Percentiles rank a stretch among this genome's conserved stretches.
Evolutionary conservation across 2,797 vertebrate species (phyloP).

Genomic region (Caiman crocodilus): DNA sequence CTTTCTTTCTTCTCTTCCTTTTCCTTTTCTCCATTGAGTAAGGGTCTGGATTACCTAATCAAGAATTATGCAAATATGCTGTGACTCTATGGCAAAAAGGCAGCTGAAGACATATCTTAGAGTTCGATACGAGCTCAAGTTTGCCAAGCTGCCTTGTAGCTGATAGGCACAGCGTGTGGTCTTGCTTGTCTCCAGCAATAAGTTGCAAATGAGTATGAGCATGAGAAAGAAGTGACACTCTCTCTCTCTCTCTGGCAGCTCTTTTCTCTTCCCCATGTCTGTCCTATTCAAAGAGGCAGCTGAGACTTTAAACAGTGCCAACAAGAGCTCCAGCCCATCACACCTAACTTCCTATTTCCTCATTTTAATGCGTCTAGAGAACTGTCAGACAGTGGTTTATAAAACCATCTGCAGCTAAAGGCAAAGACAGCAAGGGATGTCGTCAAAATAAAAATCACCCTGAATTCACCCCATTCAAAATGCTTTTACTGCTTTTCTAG

Average conservation of each 20-base stretch:
- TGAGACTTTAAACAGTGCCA: background rate
- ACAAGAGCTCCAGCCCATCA: background rate
- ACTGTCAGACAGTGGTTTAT: background rate
- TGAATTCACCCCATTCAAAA: background rate
- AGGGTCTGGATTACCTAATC: background rate
- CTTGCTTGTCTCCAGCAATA: background rate
- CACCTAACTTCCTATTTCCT: background rate
- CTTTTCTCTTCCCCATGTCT: background rate
- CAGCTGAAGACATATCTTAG: accelerated
- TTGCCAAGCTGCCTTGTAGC: too few species aligned
- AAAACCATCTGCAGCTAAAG: background rate
- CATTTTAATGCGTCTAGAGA: background rate
- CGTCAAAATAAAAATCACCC: background rate
- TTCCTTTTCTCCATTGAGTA: accelerated
- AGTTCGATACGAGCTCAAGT: background rate
- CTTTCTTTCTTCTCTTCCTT: background rate
- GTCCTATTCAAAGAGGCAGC: background rate
- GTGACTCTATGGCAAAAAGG: background rate
- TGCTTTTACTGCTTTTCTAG: background rate
- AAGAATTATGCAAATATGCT: background rate
- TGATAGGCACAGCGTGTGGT: accelerated
- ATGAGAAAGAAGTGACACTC: background rate
- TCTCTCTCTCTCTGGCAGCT: background rate
- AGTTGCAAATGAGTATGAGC: background rate
- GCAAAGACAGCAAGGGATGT: background rate